Evolutionary conservation across 2,797 vertebrate genomes (phyloP).

Genomic region (Botia kubotai): DNA sequence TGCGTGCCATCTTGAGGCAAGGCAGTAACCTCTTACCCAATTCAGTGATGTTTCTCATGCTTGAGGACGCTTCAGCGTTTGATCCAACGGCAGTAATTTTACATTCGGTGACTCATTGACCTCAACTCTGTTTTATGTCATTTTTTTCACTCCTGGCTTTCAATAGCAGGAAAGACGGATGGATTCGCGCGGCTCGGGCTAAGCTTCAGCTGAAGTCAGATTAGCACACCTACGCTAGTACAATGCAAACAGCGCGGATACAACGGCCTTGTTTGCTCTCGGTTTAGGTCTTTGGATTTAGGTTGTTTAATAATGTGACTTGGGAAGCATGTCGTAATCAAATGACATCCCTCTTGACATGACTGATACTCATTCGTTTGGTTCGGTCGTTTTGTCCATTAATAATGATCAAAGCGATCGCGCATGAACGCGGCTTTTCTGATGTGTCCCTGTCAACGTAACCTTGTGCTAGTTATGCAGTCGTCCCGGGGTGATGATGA

Average conservation of each 20-base stretch:
- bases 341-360: slow-evolving; percentile 18
- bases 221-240: slow-evolving; percentile 46
- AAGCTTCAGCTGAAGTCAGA: slow-evolving; percentile 15
- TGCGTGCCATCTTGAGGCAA: slow-evolving; percentile 7
- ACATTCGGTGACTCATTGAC: slow-evolving; percentile 31
- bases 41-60: slow-evolving; percentile 4
- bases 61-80: slow-evolving; percentile 18
- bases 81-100: slow-evolving; percentile 19
- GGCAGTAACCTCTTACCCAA: slow-evolving; percentile 8
- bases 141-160: slow-evolving; percentile 5
- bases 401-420: not conserved
- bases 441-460: not conserved
- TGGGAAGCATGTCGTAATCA: slow-evolving; percentile 25
- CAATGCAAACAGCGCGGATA: slow-evolving; percentile 35
- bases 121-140: slow-evolving; percentile 20
- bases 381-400: slow-evolving; percentile 23
- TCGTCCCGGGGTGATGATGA: slow-evolving; percentile 2
- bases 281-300: slow-evolving; percentile 17
- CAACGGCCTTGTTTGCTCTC: slow-evolving; percentile 32
- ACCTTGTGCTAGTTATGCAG: not conserved
- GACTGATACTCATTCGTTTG: slow-evolving; percentile 21
- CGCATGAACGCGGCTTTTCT: slow-evolving; percentile 6
- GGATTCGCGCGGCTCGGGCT: slow-evolving; percentile 10
- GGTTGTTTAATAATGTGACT: slow-evolving; percentile 44
- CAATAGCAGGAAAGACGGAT: slow-evolving; percentile 44